phyloP scores from a whole-genome alignment of 2,888 invertebrate species.

The Netelia fuscicornis region DNA sequence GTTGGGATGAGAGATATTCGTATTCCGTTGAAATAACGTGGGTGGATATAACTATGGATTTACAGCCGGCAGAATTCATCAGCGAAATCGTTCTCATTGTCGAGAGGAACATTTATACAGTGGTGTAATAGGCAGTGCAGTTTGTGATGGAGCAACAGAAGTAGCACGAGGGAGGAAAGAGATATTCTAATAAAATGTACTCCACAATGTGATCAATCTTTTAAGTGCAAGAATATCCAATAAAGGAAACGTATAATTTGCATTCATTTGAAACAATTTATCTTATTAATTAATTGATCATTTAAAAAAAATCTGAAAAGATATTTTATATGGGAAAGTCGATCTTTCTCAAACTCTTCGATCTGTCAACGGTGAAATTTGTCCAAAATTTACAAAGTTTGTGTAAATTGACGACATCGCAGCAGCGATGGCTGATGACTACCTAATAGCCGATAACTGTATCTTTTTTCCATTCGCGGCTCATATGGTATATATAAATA shows the following conservation, averaged over 20 bases:
- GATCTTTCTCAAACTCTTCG: neutral
- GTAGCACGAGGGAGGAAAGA: neutral
- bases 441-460: slow-evolving; percentile 23
- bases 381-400: neutral
- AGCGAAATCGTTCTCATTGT: slow-evolving; percentile 73
- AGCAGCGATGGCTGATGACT: neutral
- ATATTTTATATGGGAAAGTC: neutral
- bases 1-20: slow-evolving; percentile 17
- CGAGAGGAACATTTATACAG: slow-evolving; percentile 43
- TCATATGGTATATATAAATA: slow-evolving; percentile 73
- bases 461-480: neutral
- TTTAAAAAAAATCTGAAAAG: too few relatives aligned
- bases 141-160: neutral
- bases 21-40: neutral
- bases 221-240: too few relatives aligned
- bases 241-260: too few relatives aligned
- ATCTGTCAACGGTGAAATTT: neutral
- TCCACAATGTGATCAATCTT: too few relatives aligned
- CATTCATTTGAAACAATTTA: too few relatives aligned
- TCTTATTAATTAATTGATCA: too few relatives aligned
- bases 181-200: too few relatives aligned
- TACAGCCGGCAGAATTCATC: slow-evolving; percentile 47
- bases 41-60: neutral
- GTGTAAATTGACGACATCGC: neutral
- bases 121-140: neutral